Conservation (phyloP, 2,797 vertebrate genomes). For the Heliangelus exortis region DNA sequence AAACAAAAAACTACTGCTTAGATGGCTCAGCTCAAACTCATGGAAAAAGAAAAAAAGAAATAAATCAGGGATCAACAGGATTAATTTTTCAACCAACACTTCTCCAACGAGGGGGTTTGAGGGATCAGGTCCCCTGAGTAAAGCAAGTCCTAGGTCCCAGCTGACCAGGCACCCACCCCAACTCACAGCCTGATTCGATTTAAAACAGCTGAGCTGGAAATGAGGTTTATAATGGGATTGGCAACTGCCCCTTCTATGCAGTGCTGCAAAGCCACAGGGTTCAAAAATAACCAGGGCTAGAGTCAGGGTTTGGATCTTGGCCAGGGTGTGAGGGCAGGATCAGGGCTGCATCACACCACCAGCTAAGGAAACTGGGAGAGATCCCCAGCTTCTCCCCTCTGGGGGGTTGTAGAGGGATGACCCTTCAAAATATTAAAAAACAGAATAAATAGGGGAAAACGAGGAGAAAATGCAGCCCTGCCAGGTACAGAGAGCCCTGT, state of each 20-base stretch:
- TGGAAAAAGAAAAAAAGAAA: background rate
- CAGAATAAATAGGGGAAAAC: background rate
- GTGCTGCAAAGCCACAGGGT: background rate
- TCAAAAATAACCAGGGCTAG: constrained; percentile 11
- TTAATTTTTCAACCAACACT: rapidly evolving
- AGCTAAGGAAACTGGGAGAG: background rate
- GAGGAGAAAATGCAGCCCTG: background rate
- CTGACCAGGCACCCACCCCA: background rate
- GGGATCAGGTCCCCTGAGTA: background rate
- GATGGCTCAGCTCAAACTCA: background rate
- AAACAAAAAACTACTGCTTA: background rate
- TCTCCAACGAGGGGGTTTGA: background rate
- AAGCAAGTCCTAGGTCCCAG: background rate
- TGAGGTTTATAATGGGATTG: constrained; percentile 59
- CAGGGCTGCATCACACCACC: background rate
- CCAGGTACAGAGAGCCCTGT: background rate
- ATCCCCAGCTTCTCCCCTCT: background rate
- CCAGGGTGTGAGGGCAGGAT: background rate
- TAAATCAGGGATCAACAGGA: background rate
- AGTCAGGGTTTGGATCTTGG: background rate
- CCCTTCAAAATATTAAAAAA: background rate
- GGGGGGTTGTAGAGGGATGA: background rate
- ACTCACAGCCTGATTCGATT: constrained; percentile 18
- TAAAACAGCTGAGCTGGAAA: constrained; percentile 59
- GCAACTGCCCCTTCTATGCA: constrained; percentile 31